Conservation (phyloP, 2,888 invertebrate species). For the Bimastos eiseni region DNA sequence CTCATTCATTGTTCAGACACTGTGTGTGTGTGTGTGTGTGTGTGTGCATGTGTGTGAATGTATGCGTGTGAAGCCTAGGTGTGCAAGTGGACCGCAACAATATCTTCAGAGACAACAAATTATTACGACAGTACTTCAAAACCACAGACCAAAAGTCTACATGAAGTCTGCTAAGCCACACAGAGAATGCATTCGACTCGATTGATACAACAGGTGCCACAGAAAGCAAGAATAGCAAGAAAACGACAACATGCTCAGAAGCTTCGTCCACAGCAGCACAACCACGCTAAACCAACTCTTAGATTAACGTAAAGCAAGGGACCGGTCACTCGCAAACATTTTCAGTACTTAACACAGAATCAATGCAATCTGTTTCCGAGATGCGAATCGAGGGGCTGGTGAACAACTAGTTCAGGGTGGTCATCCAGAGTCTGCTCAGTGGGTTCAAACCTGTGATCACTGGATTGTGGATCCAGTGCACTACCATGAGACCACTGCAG, state of each 20-base stretch:
- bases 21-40: not conserved
- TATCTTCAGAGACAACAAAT: not conserved
- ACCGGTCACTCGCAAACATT: not conserved
- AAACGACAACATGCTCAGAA: not conserved
- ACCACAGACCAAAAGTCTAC: not conserved
- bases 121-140: not conserved
- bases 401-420: not conserved
- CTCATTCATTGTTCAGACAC: conserved; percentile 8
- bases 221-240: not conserved
- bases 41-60: not conserved
- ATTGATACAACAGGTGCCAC: not conserved
- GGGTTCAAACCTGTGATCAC: not conserved
- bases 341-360: not conserved
- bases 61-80: not conserved
- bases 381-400: not conserved
- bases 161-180: not conserved
- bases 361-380: not conserved
- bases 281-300: not conserved
- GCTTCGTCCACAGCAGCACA: not conserved
- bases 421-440: not conserved
- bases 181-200: not conserved
- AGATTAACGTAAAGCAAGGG: not conserved
- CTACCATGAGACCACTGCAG: not conserved
- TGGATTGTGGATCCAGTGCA: not conserved
- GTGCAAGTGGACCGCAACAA: not conserved